Base-by-base conservation (phyloP, 2,888 invertebrate species). In the Sisyra terminalis region DNA sequence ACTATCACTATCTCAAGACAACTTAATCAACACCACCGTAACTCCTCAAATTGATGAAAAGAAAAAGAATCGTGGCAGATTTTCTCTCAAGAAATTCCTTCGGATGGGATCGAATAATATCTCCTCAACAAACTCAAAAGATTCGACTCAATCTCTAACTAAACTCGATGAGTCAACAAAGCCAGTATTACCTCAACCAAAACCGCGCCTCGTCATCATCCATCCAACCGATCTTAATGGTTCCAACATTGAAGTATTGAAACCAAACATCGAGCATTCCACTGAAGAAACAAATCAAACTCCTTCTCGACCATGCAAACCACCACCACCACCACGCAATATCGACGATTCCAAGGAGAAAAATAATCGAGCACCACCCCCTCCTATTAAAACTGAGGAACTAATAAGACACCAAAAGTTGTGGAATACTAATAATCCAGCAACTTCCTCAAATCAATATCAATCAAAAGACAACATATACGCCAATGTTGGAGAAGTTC, bases 171-270 rank as follows among this genome's bases (percentile, higher is more conserved):
- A 75, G 46, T 64, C 70, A 29, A 65, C 63, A 44, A 70, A 71
- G 35, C 60, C 68, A 39, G 14, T 15, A 11, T 68, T 70, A 14
- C 73, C 73, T 6, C 71, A 73, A 52, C 72, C 75, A 5, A 83
- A 82, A 54, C 81, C 82, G 2, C 71, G 84, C 11, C 66, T 87
- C 16, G 85, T 88, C 46, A 89, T 89, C 50, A 86, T 89, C 47
- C 89, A 89, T 67, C 89, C 89, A 10, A 67, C 85, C 51, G 88
- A 89, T 54, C 70, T 88, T 46, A 86, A 86, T 58, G 82, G 84
- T 24, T 75, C 80, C 8, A 80, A 71, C 46, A 84, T 86, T 2
- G 84, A 87, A 56, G 85, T 87, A 30, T 73, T 86, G 3, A 43
- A 43, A 43, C n/a, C 37, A 3, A 38, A 43, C 17, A 17, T 29